Percentiles rank a stretch among this genome's conserved stretches.
phyloP scores from a whole-genome alignment of 2,888 invertebrate species.

The Mesopsocus fuscifrons region DNA sequence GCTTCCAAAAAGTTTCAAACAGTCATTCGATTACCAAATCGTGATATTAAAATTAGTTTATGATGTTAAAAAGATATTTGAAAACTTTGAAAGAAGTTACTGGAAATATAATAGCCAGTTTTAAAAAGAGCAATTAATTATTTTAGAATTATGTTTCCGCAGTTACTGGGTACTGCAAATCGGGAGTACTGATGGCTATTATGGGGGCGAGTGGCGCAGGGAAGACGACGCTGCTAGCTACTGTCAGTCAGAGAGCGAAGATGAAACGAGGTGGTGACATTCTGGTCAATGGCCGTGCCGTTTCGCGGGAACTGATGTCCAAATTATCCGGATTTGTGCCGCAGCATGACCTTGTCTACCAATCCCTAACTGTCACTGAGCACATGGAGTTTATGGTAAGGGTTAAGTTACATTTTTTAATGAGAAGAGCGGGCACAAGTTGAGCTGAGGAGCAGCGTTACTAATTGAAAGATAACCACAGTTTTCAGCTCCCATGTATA shows the following conservation, averaged over 20 bases:
- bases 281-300: constrained; percentile 44
- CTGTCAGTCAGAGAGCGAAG: constrained; percentile 50
- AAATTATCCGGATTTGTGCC: constrained; percentile 70
- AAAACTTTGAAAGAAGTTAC: too few species aligned
- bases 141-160: too few species aligned
- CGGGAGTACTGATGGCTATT: constrained; percentile 24
- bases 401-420: constrained; percentile 12
- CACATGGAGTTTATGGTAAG: constrained; percentile 74
- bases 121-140: too few species aligned
- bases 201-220: constrained; percentile 28
- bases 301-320: constrained; percentile 43
- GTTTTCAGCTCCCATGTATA: too few species aligned
- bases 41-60: too few species aligned
- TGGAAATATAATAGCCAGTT: too few species aligned
- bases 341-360: constrained; percentile 64
- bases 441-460: too few species aligned
- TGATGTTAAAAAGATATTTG: too few species aligned
- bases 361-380: constrained; percentile 58
- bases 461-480: too few species aligned
- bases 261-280: constrained; percentile 46
- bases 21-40: too few species aligned
- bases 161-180: constrained; percentile 23
- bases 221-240: constrained; percentile 48
- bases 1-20: too few species aligned
- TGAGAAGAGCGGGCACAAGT: too few species aligned